phyloP scores from a whole-genome alignment of 1,140 invertebrate genomes.

The Drosophila varians region DNA sequence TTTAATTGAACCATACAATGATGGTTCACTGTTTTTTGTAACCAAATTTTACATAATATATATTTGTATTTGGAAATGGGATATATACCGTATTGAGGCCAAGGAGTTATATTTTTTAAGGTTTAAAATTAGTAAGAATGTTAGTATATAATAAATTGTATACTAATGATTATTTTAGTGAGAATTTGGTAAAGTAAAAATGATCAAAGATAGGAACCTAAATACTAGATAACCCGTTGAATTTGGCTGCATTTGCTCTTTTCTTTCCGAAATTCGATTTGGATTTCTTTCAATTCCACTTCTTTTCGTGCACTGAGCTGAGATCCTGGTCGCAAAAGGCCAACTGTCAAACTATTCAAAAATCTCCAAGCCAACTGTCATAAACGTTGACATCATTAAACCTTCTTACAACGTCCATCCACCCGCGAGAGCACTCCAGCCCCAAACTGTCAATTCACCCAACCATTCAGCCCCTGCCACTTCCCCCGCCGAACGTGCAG shows the following conservation, averaged over 20 bases:
- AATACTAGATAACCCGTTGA: neutral
- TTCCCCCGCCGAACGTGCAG: neutral
- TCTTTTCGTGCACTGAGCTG: conserved; percentile 2
- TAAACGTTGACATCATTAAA: conserved; percentile 77
- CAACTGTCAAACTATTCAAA: conserved; percentile 62
- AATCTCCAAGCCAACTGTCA: conserved; percentile 69
- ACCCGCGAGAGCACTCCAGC: conserved; percentile 14
- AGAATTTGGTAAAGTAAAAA: neutral
- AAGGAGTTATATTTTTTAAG: too few species aligned
- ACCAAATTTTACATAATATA: too few species aligned
- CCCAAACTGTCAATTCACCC: conserved; percentile 11
- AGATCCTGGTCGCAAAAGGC: conserved; percentile 33
- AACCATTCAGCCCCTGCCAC: neutral
- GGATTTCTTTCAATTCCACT: conserved; percentile 24
- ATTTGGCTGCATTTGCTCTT: conserved; percentile 26
- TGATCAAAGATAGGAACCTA: too few species aligned
- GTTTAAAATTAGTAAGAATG: too few species aligned
- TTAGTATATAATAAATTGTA: too few species aligned
- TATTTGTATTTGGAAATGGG: too few species aligned
- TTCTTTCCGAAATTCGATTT: conserved; percentile 25
- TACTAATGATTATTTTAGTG: too few species aligned
- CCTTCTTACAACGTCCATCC: conserved; percentile 60
- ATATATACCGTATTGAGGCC: too few species aligned
- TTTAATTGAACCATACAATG: too few species aligned
- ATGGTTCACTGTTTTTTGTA: too few species aligned